phyloP scores from a whole-genome alignment of 2,888 invertebrate genomes.

The Brenthis hecate region DNA sequence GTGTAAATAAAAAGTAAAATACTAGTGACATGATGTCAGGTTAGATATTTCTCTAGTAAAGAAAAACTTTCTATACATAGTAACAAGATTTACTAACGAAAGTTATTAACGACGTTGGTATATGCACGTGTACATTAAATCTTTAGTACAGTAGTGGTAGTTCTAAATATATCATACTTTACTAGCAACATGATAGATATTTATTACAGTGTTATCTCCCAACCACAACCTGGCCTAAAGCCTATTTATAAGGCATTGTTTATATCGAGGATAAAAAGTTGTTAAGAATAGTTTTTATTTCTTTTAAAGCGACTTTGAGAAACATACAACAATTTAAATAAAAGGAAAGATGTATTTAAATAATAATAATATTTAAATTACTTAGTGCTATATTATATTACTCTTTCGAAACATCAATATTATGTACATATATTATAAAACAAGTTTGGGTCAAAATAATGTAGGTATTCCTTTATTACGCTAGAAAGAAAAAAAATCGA shows the following conservation, averaged over 20 bases:
- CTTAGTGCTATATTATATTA: too few species aligned
- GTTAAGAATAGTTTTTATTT: constrained; percentile 11
- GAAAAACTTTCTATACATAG: constrained; percentile 1
- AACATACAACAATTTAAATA: constrained; percentile 5
- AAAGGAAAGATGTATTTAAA: constrained; percentile 3
- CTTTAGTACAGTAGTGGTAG: constrained; percentile 23
- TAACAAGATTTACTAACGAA: constrained; percentile 16
- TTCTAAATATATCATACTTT: constrained; percentile 28
- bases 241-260: constrained; percentile 29
- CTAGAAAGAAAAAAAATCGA: too few species aligned
- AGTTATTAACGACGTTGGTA: constrained; percentile 17
- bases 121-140: constrained; percentile 17
- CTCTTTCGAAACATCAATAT: too few species aligned
- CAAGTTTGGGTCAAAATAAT: too few species aligned
- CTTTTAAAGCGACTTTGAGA: background rate
- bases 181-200: constrained; percentile 29
- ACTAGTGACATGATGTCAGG: too few species aligned
- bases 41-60: too few species aligned
- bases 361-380: too few species aligned
- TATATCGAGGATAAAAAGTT: constrained; percentile 11
- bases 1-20: background rate
- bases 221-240: constrained; percentile 23
- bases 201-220: constrained; percentile 24
- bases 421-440: too few species aligned
- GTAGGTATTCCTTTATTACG: too few species aligned